Conservation (phyloP, 2,888 invertebrate species). For the Tenthredo notha region DNA sequence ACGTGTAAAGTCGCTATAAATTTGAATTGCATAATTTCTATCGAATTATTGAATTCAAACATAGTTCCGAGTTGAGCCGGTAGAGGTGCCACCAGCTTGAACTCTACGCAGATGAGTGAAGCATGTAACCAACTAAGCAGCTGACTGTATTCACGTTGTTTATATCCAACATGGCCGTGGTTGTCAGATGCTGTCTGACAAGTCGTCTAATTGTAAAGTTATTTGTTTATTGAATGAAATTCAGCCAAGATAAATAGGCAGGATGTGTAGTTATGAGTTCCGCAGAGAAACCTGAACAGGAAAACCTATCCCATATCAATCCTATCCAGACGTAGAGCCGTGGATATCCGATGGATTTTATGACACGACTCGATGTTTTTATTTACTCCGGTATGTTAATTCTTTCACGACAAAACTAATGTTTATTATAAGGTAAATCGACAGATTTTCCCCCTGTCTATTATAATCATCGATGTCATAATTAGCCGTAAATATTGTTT, state of each 20-base stretch:
- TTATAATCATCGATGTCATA: not conserved
- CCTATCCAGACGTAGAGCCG: not conserved
- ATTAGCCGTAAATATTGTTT: not conserved
- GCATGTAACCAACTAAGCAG: not conserved
- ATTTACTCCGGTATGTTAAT: not conserved
- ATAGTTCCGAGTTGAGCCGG: not conserved
- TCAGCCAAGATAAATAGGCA: not conserved
- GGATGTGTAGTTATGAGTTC: not conserved
- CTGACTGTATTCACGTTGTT: not conserved
- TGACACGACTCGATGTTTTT: not conserved
- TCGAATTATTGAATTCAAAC: not conserved
- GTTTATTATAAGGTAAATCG: no score
- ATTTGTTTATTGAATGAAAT: not conserved
- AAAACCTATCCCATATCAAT: not conserved
- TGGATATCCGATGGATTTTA: not conserved
- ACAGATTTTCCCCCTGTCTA: no score
- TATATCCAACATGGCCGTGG: not conserved
- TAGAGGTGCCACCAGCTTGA: no score
- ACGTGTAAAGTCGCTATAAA: slow-evolving; percentile 9
- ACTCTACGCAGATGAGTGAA: not conserved
- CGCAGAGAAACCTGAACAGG: not conserved
- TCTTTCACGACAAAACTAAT: not conserved
- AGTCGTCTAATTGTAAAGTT: not conserved
- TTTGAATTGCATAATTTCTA: not conserved
- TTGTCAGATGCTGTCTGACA: not conserved